phyloP scores from a whole-genome alignment of 2,797 vertebrate species.

The Thalassophryne amazonica region DNA sequence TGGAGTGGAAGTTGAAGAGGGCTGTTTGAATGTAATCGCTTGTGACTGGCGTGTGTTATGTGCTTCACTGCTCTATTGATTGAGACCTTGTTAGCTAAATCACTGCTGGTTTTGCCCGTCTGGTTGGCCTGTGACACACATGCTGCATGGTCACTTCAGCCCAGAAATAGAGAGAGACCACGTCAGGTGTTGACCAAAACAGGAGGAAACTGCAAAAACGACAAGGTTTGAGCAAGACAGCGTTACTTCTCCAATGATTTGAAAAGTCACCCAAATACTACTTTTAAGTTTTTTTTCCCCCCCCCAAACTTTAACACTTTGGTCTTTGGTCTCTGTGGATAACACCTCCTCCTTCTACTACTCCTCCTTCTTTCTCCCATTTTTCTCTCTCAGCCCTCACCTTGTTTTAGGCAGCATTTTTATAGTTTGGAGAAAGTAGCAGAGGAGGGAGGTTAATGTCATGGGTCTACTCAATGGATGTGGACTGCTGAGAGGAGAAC shows the following conservation, averaged over 20 bases:
- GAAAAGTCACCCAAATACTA: constrained; percentile 15
- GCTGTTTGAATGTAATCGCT: constrained; percentile 90
- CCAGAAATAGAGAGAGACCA: constrained; percentile 14
- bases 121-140: constrained; percentile 81
- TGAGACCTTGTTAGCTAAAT: constrained; percentile 94
- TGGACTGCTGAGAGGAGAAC: constrained; percentile 23
- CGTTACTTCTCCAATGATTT: constrained; percentile 4
- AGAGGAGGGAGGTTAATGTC: constrained; percentile 68
- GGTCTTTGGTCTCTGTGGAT: constrained; percentile 50
- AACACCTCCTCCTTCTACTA: constrained; percentile 34
- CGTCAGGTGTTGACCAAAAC: constrained; percentile 8
- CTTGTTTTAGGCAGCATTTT: constrained; percentile 76
- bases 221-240: neutral
- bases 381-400: constrained; percentile 37
- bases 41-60: constrained; percentile 93
- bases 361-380: constrained; percentile 12
- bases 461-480: constrained; percentile 50
- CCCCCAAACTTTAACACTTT: constrained; percentile 53
- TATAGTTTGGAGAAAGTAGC: constrained; percentile 73
- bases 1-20: constrained; percentile 87
- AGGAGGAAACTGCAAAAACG: constrained; percentile 21
- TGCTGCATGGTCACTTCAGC: constrained; percentile 76
- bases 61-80: constrained; percentile 91
- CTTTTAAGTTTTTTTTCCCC: too few relatives aligned
- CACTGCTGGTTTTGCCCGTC: constrained; percentile 86